Evolutionary conservation across 2,888 invertebrate genomes (phyloP), one percentile per base, ranked within the genome.

Genomic region (Pycnomerus fuliginosus): DNA sequence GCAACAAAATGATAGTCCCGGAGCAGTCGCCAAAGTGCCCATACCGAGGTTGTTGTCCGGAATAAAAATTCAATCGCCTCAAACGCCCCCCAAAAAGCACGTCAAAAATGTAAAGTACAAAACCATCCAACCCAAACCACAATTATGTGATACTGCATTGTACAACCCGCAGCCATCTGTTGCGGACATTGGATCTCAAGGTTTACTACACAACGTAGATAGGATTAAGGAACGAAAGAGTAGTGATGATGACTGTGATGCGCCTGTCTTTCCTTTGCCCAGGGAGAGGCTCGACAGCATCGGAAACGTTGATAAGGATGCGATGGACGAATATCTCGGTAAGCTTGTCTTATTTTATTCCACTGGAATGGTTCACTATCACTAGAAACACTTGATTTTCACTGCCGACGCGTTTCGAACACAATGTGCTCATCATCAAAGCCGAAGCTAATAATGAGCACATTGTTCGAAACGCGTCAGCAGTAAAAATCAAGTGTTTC

Each of bases 291-390:
- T 85, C 16, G 83, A 84, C 57, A 85, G 85, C 68, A 82, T 88
- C 57, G 84, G 85, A 64, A 84, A 84, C 57, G 83, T 88, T 64
- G 87, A 87, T 67, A 85, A 87, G 59, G 87, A 89, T 69, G 87
- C 85, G 50, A 73, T 90, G 50, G 88, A 88, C 68, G 89, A 88
- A 71, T 90, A 89, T 68, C 75, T 90, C 53, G 84, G 85, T 64
- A 50, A 53, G 54, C 44, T 32, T n/a, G n/a, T n/a, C n/a, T n/a
- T n/a, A n/a, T n/a, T n/a, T n/a, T n/a, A n/a, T n/a, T n/a, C n/a
- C n/a, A n/a, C n/a, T n/a, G n/a, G n/a, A n/a, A n/a, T n/a, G n/a
- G n/a, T n/a, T n/a, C n/a, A n/a, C n/a, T n/a, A n/a, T n/a, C n/a
- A n/a, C n/a, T n/a, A n/a, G n/a, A n/a, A n/a, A n/a, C n/a, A n/a